A percentile compares a stretch with the other conserved stretches of the same genome.
These are phyloP conservation scores for Montipora capricornis DNA, from an alignment of 64 coral and sea anemone genomes.

Conservation along the genomic window DNA sequence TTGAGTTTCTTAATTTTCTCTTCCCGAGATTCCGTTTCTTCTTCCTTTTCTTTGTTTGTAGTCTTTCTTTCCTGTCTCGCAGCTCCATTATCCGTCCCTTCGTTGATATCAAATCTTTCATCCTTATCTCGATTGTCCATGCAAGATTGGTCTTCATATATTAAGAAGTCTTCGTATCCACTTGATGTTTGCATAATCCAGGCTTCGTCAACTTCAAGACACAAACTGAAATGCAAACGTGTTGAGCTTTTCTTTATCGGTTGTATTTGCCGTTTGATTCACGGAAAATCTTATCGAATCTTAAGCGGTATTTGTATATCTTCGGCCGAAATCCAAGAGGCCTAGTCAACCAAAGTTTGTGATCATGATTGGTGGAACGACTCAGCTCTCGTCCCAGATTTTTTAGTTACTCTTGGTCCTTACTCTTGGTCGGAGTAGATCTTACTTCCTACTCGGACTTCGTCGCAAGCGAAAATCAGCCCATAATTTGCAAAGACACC, in stretches of 20 bases:
- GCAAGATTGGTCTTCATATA: background rate
- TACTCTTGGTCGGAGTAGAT: too few species aligned
- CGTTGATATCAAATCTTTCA: background rate
- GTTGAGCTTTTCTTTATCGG: background rate
- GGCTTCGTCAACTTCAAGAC: background rate
- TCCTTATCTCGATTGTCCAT: background rate
- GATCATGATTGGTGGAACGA: too few species aligned
- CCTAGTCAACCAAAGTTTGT: too few species aligned
- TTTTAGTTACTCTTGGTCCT: too few species aligned
- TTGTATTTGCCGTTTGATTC: background rate
- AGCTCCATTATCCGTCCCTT: background rate
- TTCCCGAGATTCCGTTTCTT: background rate
- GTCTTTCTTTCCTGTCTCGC: background rate
- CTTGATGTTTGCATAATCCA: conserved; percentile 28
- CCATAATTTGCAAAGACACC: too few species aligned
- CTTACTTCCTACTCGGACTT: too few species aligned
- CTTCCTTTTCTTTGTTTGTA: background rate
- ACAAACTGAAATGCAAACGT: background rate
- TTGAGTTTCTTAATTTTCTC: conserved; percentile 19
- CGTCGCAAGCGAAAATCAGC: too few species aligned
- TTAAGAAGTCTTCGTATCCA: background rate
- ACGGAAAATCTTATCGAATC: too few species aligned
- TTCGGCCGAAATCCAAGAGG: too few species aligned
- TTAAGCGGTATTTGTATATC: too few species aligned
- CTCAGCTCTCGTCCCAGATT: too few species aligned